Conservation (phyloP, 2,113 vertebrate genomes). For the Platanista minor region DNA sequence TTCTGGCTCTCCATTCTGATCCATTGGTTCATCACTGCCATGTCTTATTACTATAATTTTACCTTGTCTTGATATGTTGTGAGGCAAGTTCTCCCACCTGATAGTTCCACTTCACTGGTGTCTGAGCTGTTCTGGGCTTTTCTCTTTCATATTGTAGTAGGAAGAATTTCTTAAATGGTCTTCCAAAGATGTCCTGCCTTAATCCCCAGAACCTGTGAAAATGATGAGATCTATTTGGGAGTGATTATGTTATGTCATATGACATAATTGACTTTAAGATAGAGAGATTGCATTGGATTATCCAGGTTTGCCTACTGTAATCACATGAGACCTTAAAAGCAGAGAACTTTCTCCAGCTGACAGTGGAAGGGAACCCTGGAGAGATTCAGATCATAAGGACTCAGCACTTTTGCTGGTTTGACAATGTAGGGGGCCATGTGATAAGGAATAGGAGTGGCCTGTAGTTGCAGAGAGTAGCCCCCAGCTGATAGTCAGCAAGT, state of each 20-base stretch:
- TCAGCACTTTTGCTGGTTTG: neutral
- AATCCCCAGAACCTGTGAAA: neutral
- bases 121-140: neutral
- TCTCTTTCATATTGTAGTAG: neutral
- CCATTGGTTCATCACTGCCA: neutral
- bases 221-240: neutral
- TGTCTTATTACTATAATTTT: neutral
- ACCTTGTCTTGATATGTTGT: neutral
- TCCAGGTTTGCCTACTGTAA: neutral
- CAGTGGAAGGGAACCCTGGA: neutral
- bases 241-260: neutral
- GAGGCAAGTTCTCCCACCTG: neutral
- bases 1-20: neutral
- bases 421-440: neutral
- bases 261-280: neutral
- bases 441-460: neutral
- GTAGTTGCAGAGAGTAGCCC: neutral
- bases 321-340: neutral
- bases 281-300: neutral
- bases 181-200: neutral
- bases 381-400: neutral
- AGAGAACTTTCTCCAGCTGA: neutral
- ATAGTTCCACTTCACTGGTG: neutral
- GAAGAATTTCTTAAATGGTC: neutral
- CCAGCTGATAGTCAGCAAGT: neutral